Percentiles rank a stretch among this genome's conserved stretches.
Conservation (phyloP, 2,113 vertebrate species). For the Campylorhamphus procurvoides region DNA sequence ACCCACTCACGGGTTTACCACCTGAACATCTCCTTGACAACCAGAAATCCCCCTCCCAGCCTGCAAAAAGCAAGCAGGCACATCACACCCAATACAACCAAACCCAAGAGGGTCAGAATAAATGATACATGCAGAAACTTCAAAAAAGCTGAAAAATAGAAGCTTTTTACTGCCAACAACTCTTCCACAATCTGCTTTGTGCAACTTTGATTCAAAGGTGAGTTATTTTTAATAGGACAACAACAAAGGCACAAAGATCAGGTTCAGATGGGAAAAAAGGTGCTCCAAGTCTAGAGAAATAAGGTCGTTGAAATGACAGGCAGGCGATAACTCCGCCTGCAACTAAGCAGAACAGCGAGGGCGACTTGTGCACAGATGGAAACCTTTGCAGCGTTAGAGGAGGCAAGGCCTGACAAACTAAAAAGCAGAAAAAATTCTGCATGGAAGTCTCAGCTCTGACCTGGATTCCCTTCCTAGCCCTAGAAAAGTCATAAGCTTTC, state of each 20-base stretch:
- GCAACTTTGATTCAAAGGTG: neutral
- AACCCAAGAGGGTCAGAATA: neutral
- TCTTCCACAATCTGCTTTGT: neutral
- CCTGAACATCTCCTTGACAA: neutral
- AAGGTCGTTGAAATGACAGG: conserved; percentile 19
- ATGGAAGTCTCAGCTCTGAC: conserved; percentile 9
- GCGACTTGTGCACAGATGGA: conserved; percentile 14
- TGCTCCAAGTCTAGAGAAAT: neutral
- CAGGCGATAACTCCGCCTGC: neutral
- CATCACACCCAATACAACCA: neutral
- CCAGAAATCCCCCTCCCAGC: neutral
- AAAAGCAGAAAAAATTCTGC: neutral
- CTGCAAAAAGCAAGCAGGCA: neutral
- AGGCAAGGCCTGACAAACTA: neutral
- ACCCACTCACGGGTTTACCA: neutral
- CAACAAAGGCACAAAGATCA: neutral
- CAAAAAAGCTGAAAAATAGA: neutral
- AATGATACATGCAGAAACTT: neutral
- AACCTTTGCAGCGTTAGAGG: neutral
- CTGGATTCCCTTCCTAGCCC: conserved; percentile 34
- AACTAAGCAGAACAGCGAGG: neutral
- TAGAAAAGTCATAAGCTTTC: conserved; percentile 37
- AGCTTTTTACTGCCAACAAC: neutral
- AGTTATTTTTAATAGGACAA: neutral
- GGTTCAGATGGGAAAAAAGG: neutral